phyloP scores from a whole-genome alignment of 2,113 vertebrate genomes.

The Butorides virescens region DNA sequence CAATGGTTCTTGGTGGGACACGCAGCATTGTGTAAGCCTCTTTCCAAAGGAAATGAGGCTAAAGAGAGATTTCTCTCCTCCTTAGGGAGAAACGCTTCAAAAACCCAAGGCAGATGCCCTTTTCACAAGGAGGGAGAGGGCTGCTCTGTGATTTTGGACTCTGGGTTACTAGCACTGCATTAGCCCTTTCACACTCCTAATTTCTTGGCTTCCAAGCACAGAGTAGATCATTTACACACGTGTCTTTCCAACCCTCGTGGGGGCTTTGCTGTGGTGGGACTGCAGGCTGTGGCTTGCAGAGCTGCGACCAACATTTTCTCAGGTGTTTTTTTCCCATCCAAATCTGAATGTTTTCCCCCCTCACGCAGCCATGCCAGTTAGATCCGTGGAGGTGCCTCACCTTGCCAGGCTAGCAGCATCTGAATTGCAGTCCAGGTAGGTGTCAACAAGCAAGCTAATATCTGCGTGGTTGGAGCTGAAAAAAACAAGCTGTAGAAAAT shows the following conservation, averaged over 20 bases:
- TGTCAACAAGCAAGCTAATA: not conserved
- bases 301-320: not conserved
- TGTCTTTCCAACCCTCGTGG: not conserved
- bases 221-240: fast-evolving
- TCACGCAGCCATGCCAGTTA: not conserved
- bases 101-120: not conserved
- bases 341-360: not conserved
- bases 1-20: not conserved
- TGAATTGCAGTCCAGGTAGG: not conserved
- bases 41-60: not conserved
- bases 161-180: not conserved
- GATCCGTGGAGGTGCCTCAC: fast-evolving
- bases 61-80: not conserved
- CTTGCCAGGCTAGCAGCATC: not conserved
- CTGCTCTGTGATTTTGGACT: not conserved
- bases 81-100: fast-evolving
- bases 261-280: not conserved
- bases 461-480: not conserved
- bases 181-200: not conserved
- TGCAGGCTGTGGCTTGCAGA: not conserved
- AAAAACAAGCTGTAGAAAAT: not conserved
- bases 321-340: not conserved
- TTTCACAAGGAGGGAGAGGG: not conserved
- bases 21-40: not conserved
- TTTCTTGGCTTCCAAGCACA: not conserved